Evolutionary conservation across 2,797 vertebrate species (phyloP).

Genomic region (Cirrhinus mrigala): DNA sequence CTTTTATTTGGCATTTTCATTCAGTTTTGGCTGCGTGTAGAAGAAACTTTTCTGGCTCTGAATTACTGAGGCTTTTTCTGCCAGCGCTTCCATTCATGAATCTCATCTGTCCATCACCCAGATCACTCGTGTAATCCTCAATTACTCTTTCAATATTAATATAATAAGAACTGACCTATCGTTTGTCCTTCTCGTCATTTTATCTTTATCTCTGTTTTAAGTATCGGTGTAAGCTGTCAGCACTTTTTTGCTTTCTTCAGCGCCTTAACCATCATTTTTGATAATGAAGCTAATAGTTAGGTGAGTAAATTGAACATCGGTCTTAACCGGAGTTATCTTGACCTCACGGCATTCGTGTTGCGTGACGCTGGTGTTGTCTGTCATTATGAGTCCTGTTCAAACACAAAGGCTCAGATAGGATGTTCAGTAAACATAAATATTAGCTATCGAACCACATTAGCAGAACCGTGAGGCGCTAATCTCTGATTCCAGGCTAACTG

Average conservation of each 20-base stretch:
- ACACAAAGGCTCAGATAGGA: slow-evolving; percentile 35
- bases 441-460: slow-evolving; percentile 20
- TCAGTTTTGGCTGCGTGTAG: neutral
- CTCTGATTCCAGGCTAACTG: slow-evolving; percentile 6
- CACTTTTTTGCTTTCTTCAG: neutral
- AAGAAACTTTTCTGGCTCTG: slow-evolving; percentile 2
- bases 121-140: neutral
- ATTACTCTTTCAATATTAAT: neutral
- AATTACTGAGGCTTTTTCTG: neutral
- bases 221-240: neutral
- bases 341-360: neutral
- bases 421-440: slow-evolving; percentile 39
- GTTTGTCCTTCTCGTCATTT: neutral
- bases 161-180: neutral
- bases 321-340: neutral
- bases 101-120: neutral
- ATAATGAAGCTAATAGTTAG: neutral
- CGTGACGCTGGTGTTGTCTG: neutral
- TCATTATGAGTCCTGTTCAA: slow-evolving; percentile 44
- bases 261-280: neutral
- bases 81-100: neutral
- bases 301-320: neutral
- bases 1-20: neutral
- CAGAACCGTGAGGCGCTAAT: neutral
- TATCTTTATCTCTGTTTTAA: neutral